A percentile compares a stretch with the other conserved stretches of the same genome.
These are phyloP conservation scores for Chaetodon trifasciatus DNA, from an alignment of 2,797 vertebrate genomes.

Conservation along the genomic window DNA sequence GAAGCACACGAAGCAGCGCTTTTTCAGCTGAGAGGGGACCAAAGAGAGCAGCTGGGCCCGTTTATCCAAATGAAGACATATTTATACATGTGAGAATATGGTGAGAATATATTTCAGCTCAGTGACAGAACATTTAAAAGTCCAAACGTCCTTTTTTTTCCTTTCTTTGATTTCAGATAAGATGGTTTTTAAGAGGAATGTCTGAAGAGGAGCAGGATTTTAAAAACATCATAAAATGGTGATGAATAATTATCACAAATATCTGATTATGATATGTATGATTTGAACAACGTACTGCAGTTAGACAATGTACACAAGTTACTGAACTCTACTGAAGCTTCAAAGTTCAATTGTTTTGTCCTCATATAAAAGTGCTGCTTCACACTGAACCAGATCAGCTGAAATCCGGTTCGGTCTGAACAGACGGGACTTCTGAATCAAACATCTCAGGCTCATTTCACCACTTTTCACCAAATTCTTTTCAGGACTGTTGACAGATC, in stretches of 20 bases:
- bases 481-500: not conserved
- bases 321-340: slow-evolving; percentile 35
- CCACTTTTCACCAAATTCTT: not conserved
- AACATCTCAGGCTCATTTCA: not conserved
- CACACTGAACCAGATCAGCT: not conserved
- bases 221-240: slow-evolving; percentile 1
- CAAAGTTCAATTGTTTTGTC: not conserved
- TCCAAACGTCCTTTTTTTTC: not conserved
- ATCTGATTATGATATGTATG: slow-evolving; percentile 15
- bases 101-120: not conserved
- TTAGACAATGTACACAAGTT: slow-evolving; percentile 26
- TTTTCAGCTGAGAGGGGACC: not conserved
- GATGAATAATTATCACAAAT: not conserved
- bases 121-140: slow-evolving; percentile 8
- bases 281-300: slow-evolving; percentile 31
- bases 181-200: not conserved
- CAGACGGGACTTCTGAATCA: not conserved
- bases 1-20: slow-evolving; percentile 28
- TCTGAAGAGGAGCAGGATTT: not conserved
- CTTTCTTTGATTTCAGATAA: not conserved
- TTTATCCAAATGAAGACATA: not conserved
- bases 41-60: not conserved
- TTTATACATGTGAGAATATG: not conserved
- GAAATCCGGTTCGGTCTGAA: not conserved
- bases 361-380: not conserved